These are phyloP conservation scores for Paracanthobrama guichenoti DNA, from an alignment of 2,113 vertebrate species.

Conservation along the genomic window DNA sequence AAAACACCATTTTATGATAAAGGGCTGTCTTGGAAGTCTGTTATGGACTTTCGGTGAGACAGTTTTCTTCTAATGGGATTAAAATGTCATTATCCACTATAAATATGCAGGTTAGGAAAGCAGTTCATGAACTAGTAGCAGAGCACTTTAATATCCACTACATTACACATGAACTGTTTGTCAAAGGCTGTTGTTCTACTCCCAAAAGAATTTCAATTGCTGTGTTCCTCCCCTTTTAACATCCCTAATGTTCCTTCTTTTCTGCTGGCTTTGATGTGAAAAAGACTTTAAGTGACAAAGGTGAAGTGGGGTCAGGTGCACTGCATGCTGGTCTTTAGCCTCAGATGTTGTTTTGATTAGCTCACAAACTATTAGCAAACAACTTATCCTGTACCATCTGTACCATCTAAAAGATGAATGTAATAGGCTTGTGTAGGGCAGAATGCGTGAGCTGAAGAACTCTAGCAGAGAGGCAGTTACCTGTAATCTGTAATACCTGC, in stretches of 20 bases:
- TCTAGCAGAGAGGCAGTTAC: too few relatives aligned
- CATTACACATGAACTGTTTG: conserved; percentile 3
- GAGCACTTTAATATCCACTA: not conserved
- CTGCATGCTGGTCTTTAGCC: conserved; percentile 3
- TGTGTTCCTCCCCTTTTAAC: conserved; percentile 13
- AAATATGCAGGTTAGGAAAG: not conserved
- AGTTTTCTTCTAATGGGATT: not conserved
- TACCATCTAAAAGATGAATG: not conserved
- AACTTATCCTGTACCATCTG: too few relatives aligned
- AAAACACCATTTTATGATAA: not conserved
- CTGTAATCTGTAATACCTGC: not conserved
- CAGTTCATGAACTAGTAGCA: not conserved
- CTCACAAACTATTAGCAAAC: not conserved
- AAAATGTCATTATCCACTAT: not conserved
- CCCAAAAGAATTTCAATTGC: conserved; percentile 13
- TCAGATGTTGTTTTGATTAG: not conserved
- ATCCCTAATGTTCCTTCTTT: conserved; percentile 5
- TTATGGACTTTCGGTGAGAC: not conserved
- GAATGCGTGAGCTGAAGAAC: not conserved
- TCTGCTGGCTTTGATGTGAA: conserved; percentile 16
- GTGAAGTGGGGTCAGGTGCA: conserved; percentile 3
- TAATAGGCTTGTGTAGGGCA: not conserved
- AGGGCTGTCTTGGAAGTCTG: not conserved
- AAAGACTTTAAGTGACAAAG: conserved; percentile 15
- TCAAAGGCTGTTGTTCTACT: not conserved